Base-by-base conservation (phyloP, 1,140 invertebrate genomes). In the Lamellibrachia luymesi region DNA sequence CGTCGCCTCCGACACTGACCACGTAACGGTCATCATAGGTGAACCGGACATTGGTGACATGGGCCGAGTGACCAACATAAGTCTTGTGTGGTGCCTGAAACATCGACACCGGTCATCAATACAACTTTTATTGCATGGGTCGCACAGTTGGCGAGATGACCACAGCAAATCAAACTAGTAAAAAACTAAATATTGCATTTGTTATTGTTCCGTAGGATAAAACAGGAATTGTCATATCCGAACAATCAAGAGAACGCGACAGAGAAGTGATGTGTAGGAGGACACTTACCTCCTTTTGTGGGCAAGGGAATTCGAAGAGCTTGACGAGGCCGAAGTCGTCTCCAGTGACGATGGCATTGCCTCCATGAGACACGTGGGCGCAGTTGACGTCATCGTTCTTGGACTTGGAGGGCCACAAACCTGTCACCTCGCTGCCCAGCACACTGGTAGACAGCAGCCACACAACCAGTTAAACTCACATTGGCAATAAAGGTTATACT, bases 271-370 rank as follows among this genome's bases (percentile, higher is more conserved):
- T 80, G 64, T 80, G 17, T 22, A 80, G 17, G 64, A 80, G 64
- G 64, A 80, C 0, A 94, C 96, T 96, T 95, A 96, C 96, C 94
- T 95, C 94, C 95, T 95, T 96, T 27, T 96, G 95, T 92, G 94
- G 93, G 94, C 95, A 96, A 80, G 96, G 96, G 93, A 96, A 95
- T 7, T 95, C 94, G 93, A 96, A 96, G 27, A 96, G 94, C 94
- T 96, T 96, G 51, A 96, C 96, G 90, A 94, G 94, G 17, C 96
- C 96, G 94, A 94, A 96, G 93, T 96, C 96, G 95, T 96, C 96
- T 25, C 96, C 96, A 38, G 96, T 96, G 17, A 95, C 96, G 5
- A 96, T 92, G n/a, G 95, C 95, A 92, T 95, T 96, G 13, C 95
- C 95, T n/a, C 94, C 93, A 93, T 95, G 95, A 90, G 96, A 95